phyloP scores from a whole-genome alignment of 2,888 invertebrate species.

The Euphydryas editha region DNA sequence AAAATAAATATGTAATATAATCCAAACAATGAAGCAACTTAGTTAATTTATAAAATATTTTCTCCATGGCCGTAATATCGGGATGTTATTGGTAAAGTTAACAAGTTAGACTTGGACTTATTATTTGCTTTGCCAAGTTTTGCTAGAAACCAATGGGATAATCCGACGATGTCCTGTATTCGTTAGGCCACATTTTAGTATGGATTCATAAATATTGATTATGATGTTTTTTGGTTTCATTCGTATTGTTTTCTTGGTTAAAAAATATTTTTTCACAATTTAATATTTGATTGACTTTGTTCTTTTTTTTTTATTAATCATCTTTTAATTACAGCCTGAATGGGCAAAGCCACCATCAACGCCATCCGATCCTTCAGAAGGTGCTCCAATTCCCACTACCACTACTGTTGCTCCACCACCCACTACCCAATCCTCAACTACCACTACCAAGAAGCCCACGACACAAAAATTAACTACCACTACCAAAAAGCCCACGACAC shows the following conservation, averaged over 20 bases:
- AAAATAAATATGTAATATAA: too few relatives aligned
- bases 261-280: too few relatives aligned
- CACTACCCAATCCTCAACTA: slow-evolving; percentile 46
- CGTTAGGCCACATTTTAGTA: background rate
- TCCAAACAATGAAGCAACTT: background rate
- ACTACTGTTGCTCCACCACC: slow-evolving; percentile 47
- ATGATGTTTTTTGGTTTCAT: background rate
- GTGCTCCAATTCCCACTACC: slow-evolving; percentile 61
- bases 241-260: background rate
- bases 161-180: slow-evolving; percentile 15
- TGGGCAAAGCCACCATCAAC: slow-evolving; percentile 92
- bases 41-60: background rate
- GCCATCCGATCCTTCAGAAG: slow-evolving; percentile 80
- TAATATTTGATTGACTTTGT: background rate
- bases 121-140: slow-evolving; percentile 24
- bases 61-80: slow-evolving; percentile 3
- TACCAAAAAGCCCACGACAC: slow-evolving; percentile 32
- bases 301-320: background rate
- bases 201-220: background rate
- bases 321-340: slow-evolving; percentile 85
- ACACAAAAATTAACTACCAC: slow-evolving; percentile 41
- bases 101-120: slow-evolving; percentile 18
- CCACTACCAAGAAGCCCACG: slow-evolving; percentile 43
- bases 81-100: slow-evolving; percentile 28
- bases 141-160: slow-evolving; percentile 7